Evolutionary conservation across 2,113 vertebrate genomes (phyloP), one percentile per base, ranked within the genome.

Genomic region (Sinocyclocheilus rhinocerous): DNA sequence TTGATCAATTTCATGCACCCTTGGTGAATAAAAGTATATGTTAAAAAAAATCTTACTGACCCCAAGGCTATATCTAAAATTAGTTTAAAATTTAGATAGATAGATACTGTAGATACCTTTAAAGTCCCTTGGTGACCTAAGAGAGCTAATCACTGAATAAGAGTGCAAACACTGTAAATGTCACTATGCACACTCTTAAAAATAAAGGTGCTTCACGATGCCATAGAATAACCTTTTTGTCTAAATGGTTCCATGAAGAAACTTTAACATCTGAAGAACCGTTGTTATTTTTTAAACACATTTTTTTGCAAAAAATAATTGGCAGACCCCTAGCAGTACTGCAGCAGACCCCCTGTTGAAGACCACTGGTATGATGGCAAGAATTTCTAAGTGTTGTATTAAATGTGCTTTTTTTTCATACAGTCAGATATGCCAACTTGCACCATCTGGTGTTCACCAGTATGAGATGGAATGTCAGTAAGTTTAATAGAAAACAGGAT

Each of bases 401-500:
- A 15, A 48, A 26, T 75, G 24, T 1, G 11, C 29, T 45, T 75
- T 24, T 12, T n/a, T 75, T 73, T 75, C 72, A 75, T 75, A 45
- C 72, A 8, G 72, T 76, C 42, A 24, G 72, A 76, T 26, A 75
- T 75, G 69, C 72, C 36, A 65, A 24, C 36, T 48, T 26, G 59
- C 59, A 81, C 59, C 79, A 81, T 67, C 79, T 81, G 79, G 22
- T 65, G 24, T 65, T 26, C 79, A 48, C 36, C 24, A 48, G 79
- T 65, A 81, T 45, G 12, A 61, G 29, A 61, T n/a, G 59, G 48
- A 48, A 81, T n/a, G 79, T 65, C 59, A 29, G 42, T 81, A 81
- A 81, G 7, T 65, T 81, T 48, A 67, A 67, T 81, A 81, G 59
- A 81, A 48, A 67, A 81, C 79, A 81, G 36, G 79, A 63, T 67